Base-by-base conservation (phyloP, 2,888 invertebrate genomes). In the Cheilosia soror region DNA sequence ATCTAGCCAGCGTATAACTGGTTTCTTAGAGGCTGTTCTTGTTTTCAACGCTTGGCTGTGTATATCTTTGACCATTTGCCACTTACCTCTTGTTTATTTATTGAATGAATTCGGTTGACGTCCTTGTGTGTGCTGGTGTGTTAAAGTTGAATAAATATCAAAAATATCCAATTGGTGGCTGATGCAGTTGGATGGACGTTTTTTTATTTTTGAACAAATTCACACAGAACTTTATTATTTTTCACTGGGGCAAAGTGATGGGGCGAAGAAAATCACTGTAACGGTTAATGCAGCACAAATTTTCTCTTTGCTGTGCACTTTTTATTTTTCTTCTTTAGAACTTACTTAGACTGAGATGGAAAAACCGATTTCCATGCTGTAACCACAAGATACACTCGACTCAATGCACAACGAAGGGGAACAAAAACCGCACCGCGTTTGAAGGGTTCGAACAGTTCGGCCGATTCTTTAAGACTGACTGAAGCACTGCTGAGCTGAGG, bases 401-500 rank as follows among this genome's bases (percentile, higher is more conserved):
- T 55, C 53, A 57, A 57, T n/a, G 53, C 68, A 83, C 37, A 55
- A 33, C 5, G 37, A 62, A 49, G 15, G 63, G 49, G 51, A 44
- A 51, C 9, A 31, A 62, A 63, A 65, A 44, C 65, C 79, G 75
- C n/a, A 27, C 44, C 65, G 71, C 63, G 58, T 53, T 69, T 25
- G 44, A 29, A 79, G 44, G 49, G 37, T 79, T 69, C 72, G 81
- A 65, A 68, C 81, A 44, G 57, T 68, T 68, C 76, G 71, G 66
- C 85, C 81, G 77, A 77, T 73, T 53, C 85, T 81, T 57, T 11
- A 80, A 76, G 66, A 85, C 85, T 85, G 77, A 81, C 66, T 58
- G n/a, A 13, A 33, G 33, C 57, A 65, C 57, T 9, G 49, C n/a
- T n/a, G n/a, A 33, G 31, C 2, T 9, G 55, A 49, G 53, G 55